These are phyloP conservation scores for Heterodera schachtii DNA, from an alignment of 1,140 invertebrate genomes.

Conservation along the genomic window DNA sequence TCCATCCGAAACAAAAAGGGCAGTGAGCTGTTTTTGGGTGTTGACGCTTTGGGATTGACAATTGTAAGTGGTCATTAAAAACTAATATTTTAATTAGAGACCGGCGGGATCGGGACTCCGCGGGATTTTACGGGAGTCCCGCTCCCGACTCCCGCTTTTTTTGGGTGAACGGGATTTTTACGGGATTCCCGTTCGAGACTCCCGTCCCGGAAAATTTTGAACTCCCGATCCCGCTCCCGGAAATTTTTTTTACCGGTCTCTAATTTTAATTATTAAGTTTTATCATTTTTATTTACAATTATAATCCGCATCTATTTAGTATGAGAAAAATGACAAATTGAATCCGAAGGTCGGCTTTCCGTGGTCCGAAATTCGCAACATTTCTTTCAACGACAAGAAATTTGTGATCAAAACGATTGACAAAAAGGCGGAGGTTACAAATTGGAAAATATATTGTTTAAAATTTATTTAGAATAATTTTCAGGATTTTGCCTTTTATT, in stretches of 20 bases:
- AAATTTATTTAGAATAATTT: not conserved
- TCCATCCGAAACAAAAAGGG: conserved; percentile 78
- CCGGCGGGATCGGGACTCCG: too few species aligned
- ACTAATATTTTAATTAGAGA: too few species aligned
- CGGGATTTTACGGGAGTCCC: too few species aligned
- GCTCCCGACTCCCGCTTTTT: too few species aligned
- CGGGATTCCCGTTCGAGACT: too few species aligned
- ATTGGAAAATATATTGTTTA: not conserved
- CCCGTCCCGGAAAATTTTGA: too few species aligned
- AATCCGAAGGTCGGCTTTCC: conserved; percentile 98
- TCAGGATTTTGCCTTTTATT: conserved; percentile 96
- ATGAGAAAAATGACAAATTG: conserved; percentile 75
- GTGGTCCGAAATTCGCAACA: conserved; percentile 99
- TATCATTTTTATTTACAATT: not conserved
- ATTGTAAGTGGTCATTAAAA: conserved; percentile 65
- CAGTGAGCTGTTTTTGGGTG: conserved; percentile 75
- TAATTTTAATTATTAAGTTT: not conserved
- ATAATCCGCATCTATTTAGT: not conserved
- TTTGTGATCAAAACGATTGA: conserved; percentile 99
- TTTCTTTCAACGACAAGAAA: conserved; percentile 98
- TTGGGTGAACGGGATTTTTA: too few species aligned
- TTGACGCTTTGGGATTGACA: conserved; percentile 78
- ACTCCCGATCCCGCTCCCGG: too few species aligned
- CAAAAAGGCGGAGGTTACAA: conserved; percentile 84
- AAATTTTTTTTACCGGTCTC: too few species aligned